Evolutionary conservation across 2,113 vertebrate species (phyloP).

Genomic region (Falco punctatus): DNA sequence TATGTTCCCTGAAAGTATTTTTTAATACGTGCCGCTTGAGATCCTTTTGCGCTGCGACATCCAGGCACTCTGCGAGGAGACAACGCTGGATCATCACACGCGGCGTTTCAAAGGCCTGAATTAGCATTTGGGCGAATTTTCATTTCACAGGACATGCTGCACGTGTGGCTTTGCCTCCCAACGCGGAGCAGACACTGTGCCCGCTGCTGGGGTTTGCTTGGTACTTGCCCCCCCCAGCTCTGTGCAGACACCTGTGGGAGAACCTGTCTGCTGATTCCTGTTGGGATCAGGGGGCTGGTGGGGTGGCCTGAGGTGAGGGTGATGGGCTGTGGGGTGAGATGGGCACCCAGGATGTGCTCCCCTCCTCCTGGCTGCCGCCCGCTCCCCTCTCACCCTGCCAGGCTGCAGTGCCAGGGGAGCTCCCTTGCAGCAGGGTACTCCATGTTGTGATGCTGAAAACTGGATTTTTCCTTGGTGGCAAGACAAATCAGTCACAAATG

Average conservation of each 20-base stretch:
- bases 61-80: background rate
- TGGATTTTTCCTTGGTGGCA: background rate
- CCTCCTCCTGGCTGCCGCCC: rapidly evolving
- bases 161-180: background rate
- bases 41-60: rapidly evolving
- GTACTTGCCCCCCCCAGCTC: background rate
- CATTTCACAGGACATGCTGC: background rate
- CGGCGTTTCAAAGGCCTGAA: rapidly evolving
- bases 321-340: background rate
- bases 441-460: background rate
- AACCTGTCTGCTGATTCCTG: rapidly evolving
- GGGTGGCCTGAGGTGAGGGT: background rate
- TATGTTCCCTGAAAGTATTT: background rate
- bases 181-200: rapidly evolving
- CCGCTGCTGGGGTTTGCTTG: background rate
- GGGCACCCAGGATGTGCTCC: background rate
- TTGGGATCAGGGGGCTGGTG: background rate
- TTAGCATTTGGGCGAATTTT: background rate
- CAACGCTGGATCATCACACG: rapidly evolving
- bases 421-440: background rate
- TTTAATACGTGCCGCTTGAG: background rate
- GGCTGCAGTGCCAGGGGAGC: background rate
- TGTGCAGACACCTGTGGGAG: background rate
- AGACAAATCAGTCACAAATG: background rate
- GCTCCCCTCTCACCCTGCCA: background rate